A percentile compares a stretch with the other conserved stretches of the same genome.
phyloP scores from a whole-genome alignment of 2,113 vertebrate species.

The Oxyruncus cristatus region DNA sequence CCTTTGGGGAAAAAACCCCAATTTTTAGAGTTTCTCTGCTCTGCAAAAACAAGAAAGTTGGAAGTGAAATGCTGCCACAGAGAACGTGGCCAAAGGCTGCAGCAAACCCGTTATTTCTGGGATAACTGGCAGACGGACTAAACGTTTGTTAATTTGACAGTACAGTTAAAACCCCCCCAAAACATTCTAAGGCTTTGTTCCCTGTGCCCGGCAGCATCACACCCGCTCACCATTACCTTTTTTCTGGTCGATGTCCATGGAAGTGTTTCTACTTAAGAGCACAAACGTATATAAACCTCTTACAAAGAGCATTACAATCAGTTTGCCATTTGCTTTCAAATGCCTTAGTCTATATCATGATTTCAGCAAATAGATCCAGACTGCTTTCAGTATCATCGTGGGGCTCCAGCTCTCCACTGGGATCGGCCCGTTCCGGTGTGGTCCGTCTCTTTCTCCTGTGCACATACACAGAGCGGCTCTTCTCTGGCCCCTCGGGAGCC shows the following conservation, averaged over 20 bases:
- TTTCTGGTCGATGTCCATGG: background rate
- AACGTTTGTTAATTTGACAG: background rate
- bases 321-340: background rate
- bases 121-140: background rate
- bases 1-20: background rate
- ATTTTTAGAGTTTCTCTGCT: background rate
- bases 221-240: background rate
- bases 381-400: background rate
- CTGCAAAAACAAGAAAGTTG: background rate
- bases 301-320: conserved; percentile 41
- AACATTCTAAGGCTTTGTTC: background rate
- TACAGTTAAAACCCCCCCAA: background rate
- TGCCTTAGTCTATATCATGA: background rate
- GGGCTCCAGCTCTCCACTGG: background rate
- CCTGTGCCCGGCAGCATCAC: background rate
- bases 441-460: conserved; percentile 69
- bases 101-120: background rate
- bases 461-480: conserved; percentile 18
- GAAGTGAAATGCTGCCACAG: background rate
- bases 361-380: conserved; percentile 28
- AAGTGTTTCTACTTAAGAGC: background rate
- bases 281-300: conserved; percentile 34
- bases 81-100: background rate
- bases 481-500: background rate
- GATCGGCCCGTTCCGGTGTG: rapidly evolving